These are phyloP conservation scores for Lamellibrachia satsuma DNA, from an alignment of 2,888 invertebrate species.

Conservation along the genomic window DNA sequence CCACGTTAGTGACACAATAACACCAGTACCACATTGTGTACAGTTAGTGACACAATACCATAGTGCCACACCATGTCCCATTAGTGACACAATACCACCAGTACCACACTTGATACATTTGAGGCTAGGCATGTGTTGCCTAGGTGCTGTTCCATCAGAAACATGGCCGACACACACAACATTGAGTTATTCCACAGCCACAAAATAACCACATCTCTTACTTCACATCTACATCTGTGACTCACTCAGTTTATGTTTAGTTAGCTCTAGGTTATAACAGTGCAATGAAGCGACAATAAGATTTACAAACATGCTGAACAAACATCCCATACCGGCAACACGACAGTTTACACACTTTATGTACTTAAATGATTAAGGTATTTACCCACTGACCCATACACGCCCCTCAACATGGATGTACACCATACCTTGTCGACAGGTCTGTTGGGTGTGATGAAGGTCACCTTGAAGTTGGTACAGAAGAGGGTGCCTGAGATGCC, in stretches of 20 bases:
- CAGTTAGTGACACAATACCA: no score
- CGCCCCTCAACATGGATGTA: not conserved
- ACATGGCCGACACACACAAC: no score
- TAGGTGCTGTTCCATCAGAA: no score
- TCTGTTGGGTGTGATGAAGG: slow-evolving; percentile 73
- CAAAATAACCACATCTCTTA: not conserved
- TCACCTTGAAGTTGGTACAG: slow-evolving; percentile 91
- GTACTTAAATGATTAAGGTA: not conserved
- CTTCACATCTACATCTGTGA: not conserved
- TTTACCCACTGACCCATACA: not conserved
- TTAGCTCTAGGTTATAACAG: not conserved
- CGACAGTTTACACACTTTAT: not conserved
- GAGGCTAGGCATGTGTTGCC: no score
- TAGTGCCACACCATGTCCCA: no score
- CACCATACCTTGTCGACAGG: not conserved
- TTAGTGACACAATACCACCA: no score
- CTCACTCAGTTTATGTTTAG: not conserved
- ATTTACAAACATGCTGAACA: slow-evolving; percentile 8
- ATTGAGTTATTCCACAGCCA: no score
- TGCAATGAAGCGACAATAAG: not conserved
- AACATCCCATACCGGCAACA: not conserved
- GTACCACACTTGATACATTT: no score
- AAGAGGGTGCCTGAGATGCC: slow-evolving; percentile 85
- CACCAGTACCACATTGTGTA: not conserved
- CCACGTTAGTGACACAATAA: not conserved